Evolutionary conservation across 1,140 invertebrate genomes (phyloP).

Genomic region (Heterodera schachtii): DNA sequence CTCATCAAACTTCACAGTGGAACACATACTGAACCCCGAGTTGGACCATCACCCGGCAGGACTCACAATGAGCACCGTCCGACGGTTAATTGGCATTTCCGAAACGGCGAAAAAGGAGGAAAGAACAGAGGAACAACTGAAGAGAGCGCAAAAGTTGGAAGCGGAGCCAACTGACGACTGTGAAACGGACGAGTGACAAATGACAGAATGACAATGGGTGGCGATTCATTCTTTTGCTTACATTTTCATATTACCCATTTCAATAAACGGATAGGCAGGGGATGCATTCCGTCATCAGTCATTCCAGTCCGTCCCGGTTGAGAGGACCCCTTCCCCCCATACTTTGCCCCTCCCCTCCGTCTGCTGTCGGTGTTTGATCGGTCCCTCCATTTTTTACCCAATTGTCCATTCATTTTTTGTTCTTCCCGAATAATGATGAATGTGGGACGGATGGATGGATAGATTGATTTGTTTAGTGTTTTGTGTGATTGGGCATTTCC

Average conservation of each 20-base stretch:
- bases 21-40: slow-evolving; percentile 1
- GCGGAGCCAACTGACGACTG: background rate
- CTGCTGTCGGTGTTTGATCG: too few species aligned
- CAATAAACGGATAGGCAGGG: too few species aligned
- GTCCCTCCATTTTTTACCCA: background rate
- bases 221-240: background rate
- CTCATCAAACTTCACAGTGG: background rate
- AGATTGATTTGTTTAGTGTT: background rate
- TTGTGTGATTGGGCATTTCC: background rate
- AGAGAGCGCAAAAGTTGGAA: background rate
- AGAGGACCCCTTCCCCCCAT: background rate
- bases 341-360: background rate
- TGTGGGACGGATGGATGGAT: background rate
- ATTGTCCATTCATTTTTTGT: background rate
- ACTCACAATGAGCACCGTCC: background rate
- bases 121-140: background rate
- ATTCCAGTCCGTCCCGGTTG: too few species aligned
- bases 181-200: background rate
- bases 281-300: too few species aligned
- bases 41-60: background rate
- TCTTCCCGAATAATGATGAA: background rate
- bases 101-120: slow-evolving; percentile 8
- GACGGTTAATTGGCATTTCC: slow-evolving; percentile 10
- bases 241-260: too few species aligned
- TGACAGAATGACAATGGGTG: background rate